Base-by-base conservation (phyloP, 1,140 invertebrate species). In the Aphelenchoides avenae region DNA sequence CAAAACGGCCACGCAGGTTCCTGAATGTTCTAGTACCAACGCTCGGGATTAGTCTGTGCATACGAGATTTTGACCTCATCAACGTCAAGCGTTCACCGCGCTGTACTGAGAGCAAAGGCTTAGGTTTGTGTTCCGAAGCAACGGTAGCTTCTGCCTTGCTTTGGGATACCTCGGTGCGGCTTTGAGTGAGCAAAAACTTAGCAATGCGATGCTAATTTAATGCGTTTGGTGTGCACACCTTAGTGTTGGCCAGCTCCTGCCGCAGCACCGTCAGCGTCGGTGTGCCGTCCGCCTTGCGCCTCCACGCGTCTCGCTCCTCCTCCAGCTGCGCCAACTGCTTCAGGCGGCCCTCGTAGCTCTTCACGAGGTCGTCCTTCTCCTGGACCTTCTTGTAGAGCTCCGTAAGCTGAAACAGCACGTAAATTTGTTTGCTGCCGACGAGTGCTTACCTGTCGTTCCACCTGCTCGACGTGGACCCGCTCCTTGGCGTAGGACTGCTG, bases 401-500 rank as follows among this genome's bases (percentile, higher is more conserved):
- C 4, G 66, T 66, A 3, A 66, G 40, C 67, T 66, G 22, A 48
- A 69, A 37, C 22, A 48, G n/a, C n/a, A n/a, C n/a, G n/a, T n/a
- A n/a, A n/a, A n/a, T n/a, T n/a, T n/a, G n/a, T n/a, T n/a, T n/a
- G n/a, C n/a, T n/a, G n/a, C n/a, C n/a, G n/a, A n/a, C n/a, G n/a
- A 57, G 13, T 11, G 26, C 40, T 53, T 5, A 70, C 61, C 30
- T 64, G 68, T 27, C 58, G 50, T 56, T 66, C 64, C 5, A 64
- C 13, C 24, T 64, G 34, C 36, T 69, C 47, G 3, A 30, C 41
- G 30, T 52, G 50, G 18, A 37, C 55, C 13, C 36, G 41, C 49
- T 71, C 64, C 37, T 68, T 31, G 20, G 50, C 41, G 41, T 71
- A 66, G 40, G 55, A 33, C 37, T 71, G 61, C 34, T 66, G 64